These are phyloP conservation scores for Aspidoscelis tigris DNA, from an alignment of 2,113 vertebrate species.

Conservation along the genomic window DNA sequence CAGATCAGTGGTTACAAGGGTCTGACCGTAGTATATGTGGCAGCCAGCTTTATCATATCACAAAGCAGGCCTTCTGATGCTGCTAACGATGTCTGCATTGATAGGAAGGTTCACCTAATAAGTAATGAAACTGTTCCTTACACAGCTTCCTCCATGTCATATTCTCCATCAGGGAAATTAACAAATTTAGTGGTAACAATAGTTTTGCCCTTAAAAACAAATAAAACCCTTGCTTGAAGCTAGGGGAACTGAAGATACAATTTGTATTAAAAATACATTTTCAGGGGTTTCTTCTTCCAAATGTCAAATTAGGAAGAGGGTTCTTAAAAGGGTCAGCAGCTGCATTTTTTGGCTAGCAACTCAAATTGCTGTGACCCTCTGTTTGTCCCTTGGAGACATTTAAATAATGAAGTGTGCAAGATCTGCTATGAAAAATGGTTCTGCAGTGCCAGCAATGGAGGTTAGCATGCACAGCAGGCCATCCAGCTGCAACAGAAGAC, in stretches of 20 bases:
- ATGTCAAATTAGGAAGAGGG: slow-evolving; percentile 53
- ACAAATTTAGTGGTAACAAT: slow-evolving; percentile 2
- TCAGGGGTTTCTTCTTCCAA: slow-evolving; percentile 44
- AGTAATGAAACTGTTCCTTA: slow-evolving; percentile 24
- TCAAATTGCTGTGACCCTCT: slow-evolving; percentile 42
- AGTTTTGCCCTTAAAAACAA: background rate
- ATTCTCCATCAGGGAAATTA: slow-evolving; percentile 37
- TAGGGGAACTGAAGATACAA: slow-evolving; percentile 39
- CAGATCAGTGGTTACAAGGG: too few relatives aligned
- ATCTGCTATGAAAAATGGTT: slow-evolving; percentile 27
- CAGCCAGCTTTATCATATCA: background rate
- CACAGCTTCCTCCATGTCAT: slow-evolving; percentile 25
- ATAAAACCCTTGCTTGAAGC: slow-evolving; percentile 19
- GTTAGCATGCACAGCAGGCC: background rate
- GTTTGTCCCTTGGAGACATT: slow-evolving; percentile 62
- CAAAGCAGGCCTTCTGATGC: background rate
- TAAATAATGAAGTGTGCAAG: slow-evolving; percentile 48
- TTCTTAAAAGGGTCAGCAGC: slow-evolving; percentile 55
- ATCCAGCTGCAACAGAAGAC: slow-evolving; percentile 42
- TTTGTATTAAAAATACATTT: slow-evolving; percentile 7
- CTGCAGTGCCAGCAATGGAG: slow-evolving; percentile 16
- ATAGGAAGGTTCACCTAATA: background rate
- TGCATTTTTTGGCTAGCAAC: slow-evolving; percentile 46
- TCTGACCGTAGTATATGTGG: too few relatives aligned
- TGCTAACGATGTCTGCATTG: background rate